Conservation (phyloP, 2,113 vertebrate genomes). For the Lepisosteus oculatus region DNA sequence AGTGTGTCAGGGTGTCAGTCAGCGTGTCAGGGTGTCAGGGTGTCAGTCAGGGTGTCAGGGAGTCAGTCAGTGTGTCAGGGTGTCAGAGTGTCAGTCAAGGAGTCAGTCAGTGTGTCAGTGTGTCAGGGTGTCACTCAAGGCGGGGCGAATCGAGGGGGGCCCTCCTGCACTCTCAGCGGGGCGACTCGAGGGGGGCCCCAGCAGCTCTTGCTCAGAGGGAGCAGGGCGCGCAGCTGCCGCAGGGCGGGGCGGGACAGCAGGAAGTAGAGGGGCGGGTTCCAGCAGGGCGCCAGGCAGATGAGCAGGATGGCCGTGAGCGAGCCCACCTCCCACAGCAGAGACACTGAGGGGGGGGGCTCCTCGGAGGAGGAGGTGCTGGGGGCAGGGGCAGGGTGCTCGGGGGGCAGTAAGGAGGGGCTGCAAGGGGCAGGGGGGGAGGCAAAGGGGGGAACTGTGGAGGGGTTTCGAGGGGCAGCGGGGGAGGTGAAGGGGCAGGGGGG, state of each 20-base stretch:
- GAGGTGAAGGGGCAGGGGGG: too few species aligned
- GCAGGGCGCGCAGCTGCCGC: conserved; percentile 48
- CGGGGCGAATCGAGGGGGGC: conserved; percentile 30
- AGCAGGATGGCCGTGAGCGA: conserved; percentile 52
- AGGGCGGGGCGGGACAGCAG: conserved; percentile 53
- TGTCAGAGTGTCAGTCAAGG: conserved; percentile 23
- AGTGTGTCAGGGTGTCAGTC: too few species aligned
- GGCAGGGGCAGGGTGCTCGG: not conserved
- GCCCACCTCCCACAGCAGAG: conserved; percentile 50
- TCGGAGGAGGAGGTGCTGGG: too few species aligned
- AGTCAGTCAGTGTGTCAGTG: conserved; percentile 34
- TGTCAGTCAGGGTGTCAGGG: too few species aligned
- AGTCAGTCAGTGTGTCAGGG: conserved; percentile 14
- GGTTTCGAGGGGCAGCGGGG: too few species aligned
- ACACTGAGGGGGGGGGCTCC: conserved; percentile 22
- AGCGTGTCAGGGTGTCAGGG: too few species aligned
- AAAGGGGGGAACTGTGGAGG: too few species aligned
- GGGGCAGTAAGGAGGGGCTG: not conserved
- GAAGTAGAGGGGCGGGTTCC: conserved; percentile 61
- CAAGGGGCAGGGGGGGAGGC: too few species aligned
- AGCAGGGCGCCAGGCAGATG: conserved; percentile 57
- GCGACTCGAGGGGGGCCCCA: conserved; percentile 27
- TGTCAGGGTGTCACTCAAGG: conserved; percentile 28
- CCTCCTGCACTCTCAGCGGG: conserved; percentile 27
- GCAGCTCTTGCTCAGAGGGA: conserved; percentile 33